These are phyloP conservation scores for Malthinus flaveolus DNA, from an alignment of 2,888 invertebrate genomes.

Conservation along the genomic window DNA sequence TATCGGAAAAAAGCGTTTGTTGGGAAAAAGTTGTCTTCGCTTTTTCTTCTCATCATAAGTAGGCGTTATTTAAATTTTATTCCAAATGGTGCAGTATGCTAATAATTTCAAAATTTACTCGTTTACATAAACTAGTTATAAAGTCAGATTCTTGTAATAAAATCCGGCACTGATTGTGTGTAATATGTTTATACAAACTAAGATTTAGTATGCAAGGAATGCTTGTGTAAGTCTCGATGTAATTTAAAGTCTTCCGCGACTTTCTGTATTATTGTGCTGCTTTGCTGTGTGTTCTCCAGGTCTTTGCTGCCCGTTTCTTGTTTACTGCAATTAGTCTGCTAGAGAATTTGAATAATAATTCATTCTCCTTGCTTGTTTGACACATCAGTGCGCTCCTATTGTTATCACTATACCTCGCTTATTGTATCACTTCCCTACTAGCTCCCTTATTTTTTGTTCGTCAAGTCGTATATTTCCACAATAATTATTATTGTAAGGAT, in stretches of 20 bases:
- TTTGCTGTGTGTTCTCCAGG: constrained; percentile 21
- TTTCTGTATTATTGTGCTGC: constrained; percentile 39
- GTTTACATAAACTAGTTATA: constrained; percentile 45
- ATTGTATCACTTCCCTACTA: constrained; percentile 19
- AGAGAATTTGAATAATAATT: constrained; percentile 51
- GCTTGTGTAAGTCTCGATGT: constrained; percentile 47
- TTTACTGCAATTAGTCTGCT: constrained; percentile 50
- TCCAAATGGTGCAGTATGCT: constrained; percentile 33
- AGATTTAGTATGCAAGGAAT: constrained; percentile 49
- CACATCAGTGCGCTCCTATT: constrained; percentile 45
- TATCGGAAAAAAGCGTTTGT: not conserved
- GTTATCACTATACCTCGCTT: constrained; percentile 33
- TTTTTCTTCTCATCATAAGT: not conserved
- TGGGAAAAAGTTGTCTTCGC: not conserved
- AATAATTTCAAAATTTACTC: constrained; percentile 37
- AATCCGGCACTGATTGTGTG: constrained; percentile 48
- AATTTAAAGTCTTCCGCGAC: constrained; percentile 50
- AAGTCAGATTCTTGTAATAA: constrained; percentile 47
- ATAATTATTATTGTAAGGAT: not conserved
- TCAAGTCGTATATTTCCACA: constrained; percentile 1
- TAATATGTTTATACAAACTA: constrained; percentile 53
- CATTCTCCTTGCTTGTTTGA: constrained; percentile 47
- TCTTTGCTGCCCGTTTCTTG: constrained; percentile 48
- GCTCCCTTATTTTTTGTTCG: constrained; percentile 21
- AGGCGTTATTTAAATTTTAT: not conserved